Percentiles rank a stretch among this genome's conserved stretches.
These are phyloP conservation scores for Drosophila mercatorum DNA, from an alignment of 2,888 invertebrate genomes.

Conservation along the genomic window DNA sequence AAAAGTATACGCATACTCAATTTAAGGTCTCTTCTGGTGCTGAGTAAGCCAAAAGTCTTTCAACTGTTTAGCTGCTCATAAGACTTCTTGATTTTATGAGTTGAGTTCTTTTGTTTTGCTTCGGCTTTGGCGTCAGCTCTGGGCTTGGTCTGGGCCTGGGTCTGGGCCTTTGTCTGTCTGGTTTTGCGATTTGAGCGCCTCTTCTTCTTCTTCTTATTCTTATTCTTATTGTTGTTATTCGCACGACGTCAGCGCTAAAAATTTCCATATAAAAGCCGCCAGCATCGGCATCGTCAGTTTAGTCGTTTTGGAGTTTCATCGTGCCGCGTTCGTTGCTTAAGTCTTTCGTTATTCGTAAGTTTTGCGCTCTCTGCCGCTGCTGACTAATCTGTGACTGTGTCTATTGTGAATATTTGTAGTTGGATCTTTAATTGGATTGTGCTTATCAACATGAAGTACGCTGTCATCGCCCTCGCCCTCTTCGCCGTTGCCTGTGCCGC, in stretches of 20 bases:
- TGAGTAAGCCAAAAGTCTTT: not conserved
- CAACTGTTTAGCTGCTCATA: not conserved
- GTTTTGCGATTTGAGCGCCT: constrained; percentile 14
- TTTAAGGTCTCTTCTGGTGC: constrained; percentile 3
- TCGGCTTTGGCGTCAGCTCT: not conserved
- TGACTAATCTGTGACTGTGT: constrained; percentile 35
- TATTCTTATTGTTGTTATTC: constrained; percentile 49
- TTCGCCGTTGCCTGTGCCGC: constrained; percentile 63
- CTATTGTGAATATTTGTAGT: constrained; percentile 31
- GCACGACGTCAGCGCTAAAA: constrained; percentile 63
- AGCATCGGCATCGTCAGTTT: constrained; percentile 54
- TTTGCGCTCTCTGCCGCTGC: constrained; percentile 1
- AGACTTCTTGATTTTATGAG: constrained; percentile 13
- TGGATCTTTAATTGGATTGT: constrained; percentile 25
- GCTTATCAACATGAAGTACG: constrained; percentile 69
- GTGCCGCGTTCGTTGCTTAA: constrained; percentile 68
- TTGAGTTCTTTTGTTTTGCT: constrained; percentile 26
- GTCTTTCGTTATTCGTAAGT: constrained; percentile 75
- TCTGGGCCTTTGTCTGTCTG: not conserved
- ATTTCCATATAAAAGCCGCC: constrained; percentile 77
- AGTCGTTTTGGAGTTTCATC: constrained; percentile 64
- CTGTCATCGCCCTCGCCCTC: constrained; percentile 60
- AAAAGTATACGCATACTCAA: not conserved
- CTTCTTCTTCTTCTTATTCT: constrained; percentile 43
- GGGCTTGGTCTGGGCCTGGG: constrained; percentile 8